These are phyloP conservation scores for Linnaemya vulpina DNA, from an alignment of 2,888 invertebrate genomes.

Conservation along the genomic window DNA sequence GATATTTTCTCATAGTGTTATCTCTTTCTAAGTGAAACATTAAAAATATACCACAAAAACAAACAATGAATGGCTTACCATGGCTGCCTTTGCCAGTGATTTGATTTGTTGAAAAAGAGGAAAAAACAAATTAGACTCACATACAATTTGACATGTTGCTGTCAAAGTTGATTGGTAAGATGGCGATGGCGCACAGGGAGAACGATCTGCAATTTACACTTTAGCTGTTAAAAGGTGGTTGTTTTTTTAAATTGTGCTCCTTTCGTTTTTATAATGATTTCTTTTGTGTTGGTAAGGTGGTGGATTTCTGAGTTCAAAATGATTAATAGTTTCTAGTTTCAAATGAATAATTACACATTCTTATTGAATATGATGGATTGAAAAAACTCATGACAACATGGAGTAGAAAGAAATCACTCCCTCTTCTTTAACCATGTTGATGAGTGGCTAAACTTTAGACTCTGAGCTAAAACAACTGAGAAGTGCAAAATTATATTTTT, in stretches of 20 bases:
- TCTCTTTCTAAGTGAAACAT: conserved; percentile 22
- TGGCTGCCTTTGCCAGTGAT: conserved; percentile 35
- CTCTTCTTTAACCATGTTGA: not conserved
- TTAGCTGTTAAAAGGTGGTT: conserved; percentile 48
- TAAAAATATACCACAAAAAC: not conserved
- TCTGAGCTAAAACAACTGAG: conserved; percentile 9
- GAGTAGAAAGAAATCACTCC: not conserved
- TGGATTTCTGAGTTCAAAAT: conserved; percentile 39
- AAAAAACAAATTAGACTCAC: conserved; percentile 55
- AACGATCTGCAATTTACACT: conserved; percentile 31
- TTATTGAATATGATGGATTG: conserved; percentile 31
- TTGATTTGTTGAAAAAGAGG: conserved; percentile 54
- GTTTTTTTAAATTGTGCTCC: conserved; percentile 23
- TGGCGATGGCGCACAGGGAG: conserved; percentile 34
- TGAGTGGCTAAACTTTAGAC: not conserved
- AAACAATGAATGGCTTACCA: not conserved
- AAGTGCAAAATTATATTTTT: conserved; percentile 73
- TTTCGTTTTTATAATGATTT: conserved; percentile 16
- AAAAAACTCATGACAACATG: conserved; percentile 23
- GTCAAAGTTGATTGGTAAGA: conserved; percentile 62
- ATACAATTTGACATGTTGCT: conserved; percentile 63
- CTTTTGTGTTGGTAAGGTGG: conserved; percentile 43
- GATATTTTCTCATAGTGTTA: not conserved
- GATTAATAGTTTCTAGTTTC: conserved; percentile 45
- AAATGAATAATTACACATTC: conserved; percentile 56